phyloP scores from a whole-genome alignment of 2,888 invertebrate genomes.

The Microctonus brassicae region DNA sequence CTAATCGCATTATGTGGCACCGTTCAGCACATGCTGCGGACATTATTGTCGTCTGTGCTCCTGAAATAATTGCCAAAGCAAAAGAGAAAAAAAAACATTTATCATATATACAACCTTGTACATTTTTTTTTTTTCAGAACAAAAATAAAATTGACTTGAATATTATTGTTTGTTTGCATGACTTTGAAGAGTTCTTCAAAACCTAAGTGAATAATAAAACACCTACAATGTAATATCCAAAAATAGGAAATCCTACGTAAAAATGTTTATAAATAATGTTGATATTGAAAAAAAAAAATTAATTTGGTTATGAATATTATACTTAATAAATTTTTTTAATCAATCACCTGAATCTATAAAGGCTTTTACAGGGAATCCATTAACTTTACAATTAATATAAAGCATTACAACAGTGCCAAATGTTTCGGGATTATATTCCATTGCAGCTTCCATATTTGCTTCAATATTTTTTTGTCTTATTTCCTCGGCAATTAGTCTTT shows the following conservation, averaged over 20 bases:
- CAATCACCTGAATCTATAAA: constrained; percentile 92
- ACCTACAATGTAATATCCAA: not conserved
- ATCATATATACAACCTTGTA: not conserved
- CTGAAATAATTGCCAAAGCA: constrained; percentile 62
- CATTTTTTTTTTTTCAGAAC: not conserved
- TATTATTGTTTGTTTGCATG: not conserved
- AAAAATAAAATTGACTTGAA: not conserved
- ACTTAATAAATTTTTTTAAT: constrained; percentile 31
- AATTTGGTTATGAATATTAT: no score
- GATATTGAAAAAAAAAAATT: no score
- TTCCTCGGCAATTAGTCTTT: constrained; percentile 94
- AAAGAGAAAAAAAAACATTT: constrained; percentile 1
- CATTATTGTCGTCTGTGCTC: constrained; percentile 98
- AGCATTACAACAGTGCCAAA: constrained; percentile 99
- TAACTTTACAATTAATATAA: constrained; percentile 96
- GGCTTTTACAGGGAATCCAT: constrained; percentile 96
- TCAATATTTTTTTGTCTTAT: constrained; percentile 96
- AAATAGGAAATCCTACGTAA: not conserved
- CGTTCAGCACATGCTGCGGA: constrained; percentile 95
- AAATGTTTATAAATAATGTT: not conserved
- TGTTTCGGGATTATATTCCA: constrained; percentile 98
- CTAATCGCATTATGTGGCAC: constrained; percentile 91
- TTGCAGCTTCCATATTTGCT: constrained; percentile 98
- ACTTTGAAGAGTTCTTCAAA: not conserved
- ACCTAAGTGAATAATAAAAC: not conserved